phyloP scores from a whole-genome alignment of 2,113 vertebrate genomes.

The Mormoops blainvillei region DNA sequence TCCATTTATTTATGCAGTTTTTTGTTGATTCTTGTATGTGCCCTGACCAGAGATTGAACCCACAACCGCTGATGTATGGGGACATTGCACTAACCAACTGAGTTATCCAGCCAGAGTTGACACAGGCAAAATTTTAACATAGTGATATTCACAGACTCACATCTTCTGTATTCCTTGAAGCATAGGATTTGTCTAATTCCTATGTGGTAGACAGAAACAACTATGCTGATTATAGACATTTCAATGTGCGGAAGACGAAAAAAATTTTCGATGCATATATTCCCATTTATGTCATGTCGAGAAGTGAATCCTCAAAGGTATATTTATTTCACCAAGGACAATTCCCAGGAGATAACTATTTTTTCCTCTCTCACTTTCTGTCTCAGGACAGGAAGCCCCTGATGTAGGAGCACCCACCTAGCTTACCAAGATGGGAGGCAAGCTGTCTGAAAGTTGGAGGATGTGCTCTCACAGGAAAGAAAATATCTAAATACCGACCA shows the following conservation, averaged over 20 bases:
- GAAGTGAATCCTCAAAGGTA: not conserved
- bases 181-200: not conserved
- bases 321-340: not conserved
- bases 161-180: not conserved
- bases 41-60: no score
- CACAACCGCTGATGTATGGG: no score
- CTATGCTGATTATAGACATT: not conserved
- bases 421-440: not conserved
- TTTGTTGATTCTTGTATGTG: no score
- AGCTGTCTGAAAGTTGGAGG: not conserved
- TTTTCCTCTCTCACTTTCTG: no score
- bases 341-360: not conserved
- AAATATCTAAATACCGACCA: not conserved
- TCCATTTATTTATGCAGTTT: no score
- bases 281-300: not conserved
- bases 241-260: not conserved
- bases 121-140: not conserved
- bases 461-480: not conserved
- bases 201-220: not conserved
- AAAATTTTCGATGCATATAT: not conserved
- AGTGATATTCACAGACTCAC: not conserved
- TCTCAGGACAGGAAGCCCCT: not conserved
- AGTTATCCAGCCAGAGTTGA: no score
- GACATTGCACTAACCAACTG: no score
- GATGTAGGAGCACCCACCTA: not conserved